phyloP scores from a whole-genome alignment of 2,888 invertebrate genomes.

The Drosophila anomelani region DNA sequence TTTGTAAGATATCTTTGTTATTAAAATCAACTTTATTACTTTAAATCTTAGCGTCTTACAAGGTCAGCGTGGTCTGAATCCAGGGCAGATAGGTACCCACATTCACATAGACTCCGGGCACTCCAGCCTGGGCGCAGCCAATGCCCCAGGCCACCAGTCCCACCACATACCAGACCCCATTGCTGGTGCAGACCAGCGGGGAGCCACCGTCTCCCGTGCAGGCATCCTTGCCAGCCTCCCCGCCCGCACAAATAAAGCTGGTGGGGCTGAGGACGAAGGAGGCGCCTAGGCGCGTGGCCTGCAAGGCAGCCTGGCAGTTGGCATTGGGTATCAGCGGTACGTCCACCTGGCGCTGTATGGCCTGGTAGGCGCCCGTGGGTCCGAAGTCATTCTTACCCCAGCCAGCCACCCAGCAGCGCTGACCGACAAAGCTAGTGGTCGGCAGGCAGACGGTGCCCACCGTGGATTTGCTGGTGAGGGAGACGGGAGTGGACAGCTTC shows the following conservation, averaged over 20 bases:
- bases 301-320: slow-evolving; percentile 88
- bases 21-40: background rate
- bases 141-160: slow-evolving; percentile 87
- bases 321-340: slow-evolving; percentile 89
- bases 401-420: slow-evolving; percentile 89
- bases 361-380: slow-evolving; percentile 85
- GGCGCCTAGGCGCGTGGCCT: slow-evolving; percentile 88
- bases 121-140: slow-evolving; percentile 87
- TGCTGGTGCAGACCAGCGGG: slow-evolving; percentile 81
- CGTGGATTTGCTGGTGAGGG: slow-evolving; percentile 86
- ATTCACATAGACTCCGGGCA: slow-evolving; percentile 92
- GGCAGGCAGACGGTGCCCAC: slow-evolving; percentile 88
- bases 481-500: slow-evolving; percentile 87
- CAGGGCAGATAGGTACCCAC: slow-evolving; percentile 88
- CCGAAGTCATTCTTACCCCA: slow-evolving; percentile 94
- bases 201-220: slow-evolving; percentile 88
- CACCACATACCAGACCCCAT: slow-evolving; percentile 84
- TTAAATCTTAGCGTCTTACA: slow-evolving; percentile 17
- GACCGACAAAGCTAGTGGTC: slow-evolving; percentile 85
- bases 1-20: background rate
- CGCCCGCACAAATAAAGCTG: slow-evolving; percentile 92
- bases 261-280: slow-evolving; percentile 87
- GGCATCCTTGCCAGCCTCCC: slow-evolving; percentile 90
- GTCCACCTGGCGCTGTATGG: slow-evolving; percentile 90
- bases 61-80: slow-evolving; percentile 86